Base-by-base conservation (phyloP, 2,113 vertebrate genomes). In the Varanus salvator region DNA sequence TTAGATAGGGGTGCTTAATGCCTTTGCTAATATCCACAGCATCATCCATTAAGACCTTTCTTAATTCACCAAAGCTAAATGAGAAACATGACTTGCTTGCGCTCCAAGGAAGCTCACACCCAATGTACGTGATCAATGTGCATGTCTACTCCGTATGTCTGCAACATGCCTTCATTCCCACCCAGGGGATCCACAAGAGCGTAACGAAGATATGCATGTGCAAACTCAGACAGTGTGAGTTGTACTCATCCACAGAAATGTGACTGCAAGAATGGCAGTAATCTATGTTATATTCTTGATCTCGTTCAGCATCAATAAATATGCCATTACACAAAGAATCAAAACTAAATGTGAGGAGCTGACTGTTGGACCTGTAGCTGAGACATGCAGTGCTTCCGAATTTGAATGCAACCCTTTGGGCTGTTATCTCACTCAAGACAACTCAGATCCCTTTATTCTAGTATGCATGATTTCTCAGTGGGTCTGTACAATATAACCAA, bases 391-490 rank as follows among this genome's bases (percentile, higher is more conserved):
- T 27, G 9, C 54, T 54, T 71, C 66, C 8, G 11, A 34, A 38
- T 25, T 54, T 69, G 77, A 29, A 52, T 78, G n/a, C n/a, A 50
- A 68, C 68, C 54, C 34, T 27, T n/a, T 80, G 11, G 64, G n/a
- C 48, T 29, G 44, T 64, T 78, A 50, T 23, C 60, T 78, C 17
- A 66, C 17, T 29, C 34, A 77, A 50, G 23, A 48, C 25, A 48
- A 50, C 27, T 52, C 78, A 27, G 34, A 19, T 80, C 76, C 29
- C 38, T 80, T 52, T 80, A 15, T 48, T 80, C 9, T 54, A 48
- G 64, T 52, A 54, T 25, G 25, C 48, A 11, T 12, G 8, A 31
- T 14, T 23, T 0, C 48, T 88, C 25, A 0, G 0, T 48, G 0
- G 0, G 27, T 44, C 44, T 6, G 57, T 17, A 86, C 21, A 86